phyloP scores from a whole-genome alignment of 1,140 invertebrate genomes.

The Mactra quadrangularis region DNA sequence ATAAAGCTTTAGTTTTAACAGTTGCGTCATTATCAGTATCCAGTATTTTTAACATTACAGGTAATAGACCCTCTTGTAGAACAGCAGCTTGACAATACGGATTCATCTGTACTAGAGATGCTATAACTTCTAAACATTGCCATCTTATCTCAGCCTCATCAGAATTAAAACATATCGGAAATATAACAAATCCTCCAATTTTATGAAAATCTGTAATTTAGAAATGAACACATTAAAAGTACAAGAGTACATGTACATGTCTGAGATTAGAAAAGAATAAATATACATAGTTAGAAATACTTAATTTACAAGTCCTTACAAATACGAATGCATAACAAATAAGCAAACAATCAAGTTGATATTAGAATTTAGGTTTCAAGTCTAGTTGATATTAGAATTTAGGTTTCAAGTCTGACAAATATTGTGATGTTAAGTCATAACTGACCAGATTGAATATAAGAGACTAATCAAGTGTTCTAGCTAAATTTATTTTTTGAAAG shows the following conservation, averaged over 20 bases:
- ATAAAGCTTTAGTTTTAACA: conserved; percentile 88
- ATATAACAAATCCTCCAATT: conserved; percentile 90
- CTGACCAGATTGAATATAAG: too few species aligned
- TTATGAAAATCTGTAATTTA: conserved; percentile 90
- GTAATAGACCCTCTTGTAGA: conserved; percentile 87
- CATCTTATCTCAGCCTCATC: conserved; percentile 87
- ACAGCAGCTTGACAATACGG: conserved; percentile 89
- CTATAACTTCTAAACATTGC: conserved; percentile 88
- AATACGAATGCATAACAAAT: too few species aligned
- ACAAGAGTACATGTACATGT: not conserved
- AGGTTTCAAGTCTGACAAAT: too few species aligned
- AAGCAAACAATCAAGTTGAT: not conserved
- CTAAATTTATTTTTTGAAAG: too few species aligned
- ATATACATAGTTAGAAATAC: not conserved
- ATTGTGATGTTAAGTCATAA: too few species aligned
- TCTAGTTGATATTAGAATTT: too few species aligned
- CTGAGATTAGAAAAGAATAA: conserved; percentile 9
- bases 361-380: too few species aligned
- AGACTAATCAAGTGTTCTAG: too few species aligned
- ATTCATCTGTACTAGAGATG: conserved; percentile 91
- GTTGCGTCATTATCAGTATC: conserved; percentile 86
- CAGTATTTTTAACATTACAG: conserved; percentile 87
- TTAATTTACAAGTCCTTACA: too few species aligned
- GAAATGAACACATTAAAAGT: not conserved
- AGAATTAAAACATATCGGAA: conserved; percentile 88